A percentile compares a stretch with the other conserved stretches of the same genome.
These are phyloP conservation scores for Falco berigora DNA, from an alignment of 2,797 vertebrate species.

Conservation along the genomic window DNA sequence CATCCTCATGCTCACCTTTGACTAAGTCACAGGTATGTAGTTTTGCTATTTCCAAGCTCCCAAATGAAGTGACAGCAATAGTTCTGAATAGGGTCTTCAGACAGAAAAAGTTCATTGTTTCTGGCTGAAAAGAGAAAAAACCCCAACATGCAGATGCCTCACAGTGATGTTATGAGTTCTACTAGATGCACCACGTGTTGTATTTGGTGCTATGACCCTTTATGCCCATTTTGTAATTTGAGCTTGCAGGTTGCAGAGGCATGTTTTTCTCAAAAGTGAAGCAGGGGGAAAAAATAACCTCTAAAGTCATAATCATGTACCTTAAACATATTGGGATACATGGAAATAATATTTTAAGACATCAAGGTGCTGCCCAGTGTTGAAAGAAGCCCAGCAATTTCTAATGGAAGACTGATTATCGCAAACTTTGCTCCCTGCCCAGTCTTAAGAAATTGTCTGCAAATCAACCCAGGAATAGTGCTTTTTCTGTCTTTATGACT, in stretches of 20 bases:
- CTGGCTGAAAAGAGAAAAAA: not conserved
- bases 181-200: accelerated
- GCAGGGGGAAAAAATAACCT: not conserved
- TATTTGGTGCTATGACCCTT: not conserved
- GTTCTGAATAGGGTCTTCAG: not conserved
- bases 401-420: not conserved
- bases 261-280: not conserved
- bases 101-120: not conserved
- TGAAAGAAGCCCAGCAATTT: not conserved
- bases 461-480: not conserved
- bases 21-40: not conserved
- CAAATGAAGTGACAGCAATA: not conserved
- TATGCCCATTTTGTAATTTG: not conserved
- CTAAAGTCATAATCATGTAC: not conserved
- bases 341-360: not conserved
- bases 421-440: not conserved
- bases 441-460: not conserved
- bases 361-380: not conserved
- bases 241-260: not conserved
- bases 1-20: not conserved
- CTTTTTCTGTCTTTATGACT: not conserved
- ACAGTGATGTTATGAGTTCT: not conserved
- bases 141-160: not conserved
- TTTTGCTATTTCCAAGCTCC: not conserved
- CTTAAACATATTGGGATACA: not conserved